Conservation (phyloP, 2,113 vertebrate genomes). For the Lophotis ruficrista region DNA sequence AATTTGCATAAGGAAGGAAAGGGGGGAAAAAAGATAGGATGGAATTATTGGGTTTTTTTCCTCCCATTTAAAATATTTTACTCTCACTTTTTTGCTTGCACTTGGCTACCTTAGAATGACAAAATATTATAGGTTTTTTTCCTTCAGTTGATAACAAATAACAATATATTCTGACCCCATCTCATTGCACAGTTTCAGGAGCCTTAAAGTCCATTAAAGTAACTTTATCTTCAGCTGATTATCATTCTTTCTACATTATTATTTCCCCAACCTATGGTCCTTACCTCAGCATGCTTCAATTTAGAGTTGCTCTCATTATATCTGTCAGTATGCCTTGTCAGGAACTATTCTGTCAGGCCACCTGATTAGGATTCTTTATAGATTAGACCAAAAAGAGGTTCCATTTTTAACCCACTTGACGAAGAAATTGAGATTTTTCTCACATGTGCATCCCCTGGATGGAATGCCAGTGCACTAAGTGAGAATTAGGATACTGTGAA, state of each 20-base stretch:
- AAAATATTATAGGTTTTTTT: neutral
- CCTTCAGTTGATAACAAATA: neutral
- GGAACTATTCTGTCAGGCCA: neutral
- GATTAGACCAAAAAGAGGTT: neutral
- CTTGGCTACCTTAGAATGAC: neutral
- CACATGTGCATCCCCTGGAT: neutral
- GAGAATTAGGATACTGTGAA: neutral
- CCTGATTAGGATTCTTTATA: neutral
- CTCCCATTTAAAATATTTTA: neutral
- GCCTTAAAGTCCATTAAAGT: neutral
- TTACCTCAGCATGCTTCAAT: neutral
- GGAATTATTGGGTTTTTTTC: neutral
- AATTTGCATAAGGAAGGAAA: neutral
- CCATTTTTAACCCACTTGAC: neutral
- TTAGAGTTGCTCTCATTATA: constrained; percentile 28
- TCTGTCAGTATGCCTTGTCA: constrained; percentile 14
- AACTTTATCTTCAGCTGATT: constrained; percentile 19
- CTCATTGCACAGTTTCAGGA: neutral
- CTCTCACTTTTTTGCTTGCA: neutral
- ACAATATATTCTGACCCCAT: neutral
- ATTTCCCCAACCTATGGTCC: neutral
- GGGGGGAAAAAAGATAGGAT: rapidly evolving
- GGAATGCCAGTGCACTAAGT: neutral
- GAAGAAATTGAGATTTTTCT: neutral
- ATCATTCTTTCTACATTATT: neutral